Percentiles rank a stretch among this genome's conserved stretches.
Evolutionary conservation across 2,113 vertebrate genomes (phyloP).

Genomic region (Hiodon alosoides): DNA sequence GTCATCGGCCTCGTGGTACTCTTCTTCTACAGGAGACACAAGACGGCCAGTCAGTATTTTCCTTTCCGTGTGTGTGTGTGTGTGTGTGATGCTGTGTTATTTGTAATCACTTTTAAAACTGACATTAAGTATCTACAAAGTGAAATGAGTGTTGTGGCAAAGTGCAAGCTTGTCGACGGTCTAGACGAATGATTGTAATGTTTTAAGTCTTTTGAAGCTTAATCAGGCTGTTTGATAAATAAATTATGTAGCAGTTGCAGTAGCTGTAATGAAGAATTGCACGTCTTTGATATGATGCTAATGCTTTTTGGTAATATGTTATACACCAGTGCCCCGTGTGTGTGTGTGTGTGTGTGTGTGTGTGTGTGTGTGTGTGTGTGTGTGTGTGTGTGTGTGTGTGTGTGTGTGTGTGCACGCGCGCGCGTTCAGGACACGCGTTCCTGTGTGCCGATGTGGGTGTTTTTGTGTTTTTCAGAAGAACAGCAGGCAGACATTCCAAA

Average conservation of each 20-base stretch:
- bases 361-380: too few relatives aligned
- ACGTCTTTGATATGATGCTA: too few relatives aligned
- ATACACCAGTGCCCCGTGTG: background rate
- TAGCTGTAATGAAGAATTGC: too few relatives aligned
- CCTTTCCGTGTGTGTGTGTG: too few relatives aligned
- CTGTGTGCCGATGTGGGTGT: conserved; percentile 3
- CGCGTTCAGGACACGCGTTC: too few relatives aligned
- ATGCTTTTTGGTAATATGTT: too few relatives aligned
- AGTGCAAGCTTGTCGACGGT: background rate
- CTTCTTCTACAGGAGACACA: conserved; percentile 67
- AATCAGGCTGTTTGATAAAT: too few relatives aligned
- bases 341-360: background rate
- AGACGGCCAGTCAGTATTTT: conserved; percentile 63
- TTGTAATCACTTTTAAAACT: too few relatives aligned
- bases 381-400: background rate
- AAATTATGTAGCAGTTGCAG: too few relatives aligned
- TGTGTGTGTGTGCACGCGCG: conserved; percentile 1
- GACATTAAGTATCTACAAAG: background rate
- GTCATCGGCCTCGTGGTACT: conserved; percentile 62
- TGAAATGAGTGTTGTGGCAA: too few relatives aligned
- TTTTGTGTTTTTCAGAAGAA: conserved; percentile 51
- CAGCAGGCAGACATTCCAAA: conserved; percentile 70
- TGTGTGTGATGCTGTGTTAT: background rate
- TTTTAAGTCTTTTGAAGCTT: too few relatives aligned
- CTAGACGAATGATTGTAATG: too few relatives aligned